Evolutionary conservation across 2,888 invertebrate species (phyloP).

Genomic region (Drosophila buzzatii): DNA sequence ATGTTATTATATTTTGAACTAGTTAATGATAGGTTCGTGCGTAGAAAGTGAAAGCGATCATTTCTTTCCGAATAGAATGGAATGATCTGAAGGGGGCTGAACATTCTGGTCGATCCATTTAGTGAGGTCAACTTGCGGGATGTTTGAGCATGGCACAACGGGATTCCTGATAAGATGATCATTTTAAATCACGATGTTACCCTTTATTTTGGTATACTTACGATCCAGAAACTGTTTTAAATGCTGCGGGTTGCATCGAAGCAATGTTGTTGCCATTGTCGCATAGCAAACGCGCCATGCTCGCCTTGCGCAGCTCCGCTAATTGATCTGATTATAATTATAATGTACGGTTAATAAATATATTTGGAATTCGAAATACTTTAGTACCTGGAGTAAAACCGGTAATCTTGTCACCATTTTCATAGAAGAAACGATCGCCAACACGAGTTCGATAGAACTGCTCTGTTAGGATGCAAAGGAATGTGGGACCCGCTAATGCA

Average conservation of each 20-base stretch:
- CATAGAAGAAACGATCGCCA: slow-evolving; percentile 95
- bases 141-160: slow-evolving; percentile 87
- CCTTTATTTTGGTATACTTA: slow-evolving; percentile 81
- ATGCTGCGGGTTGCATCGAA: slow-evolving; percentile 89
- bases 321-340: slow-evolving; percentile 87
- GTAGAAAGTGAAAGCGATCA: slow-evolving; percentile 27
- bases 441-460: slow-evolving; percentile 94
- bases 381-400: slow-evolving; percentile 88
- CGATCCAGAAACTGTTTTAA: slow-evolving; percentile 88
- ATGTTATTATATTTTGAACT: slow-evolving; percentile 71
- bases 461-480: slow-evolving; percentile 93
- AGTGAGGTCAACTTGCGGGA: slow-evolving; percentile 88
- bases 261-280: slow-evolving; percentile 91
- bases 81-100: slow-evolving; percentile 54
- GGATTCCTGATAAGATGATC: slow-evolving; percentile 86
- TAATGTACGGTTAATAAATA: background rate
- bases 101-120: slow-evolving; percentile 86
- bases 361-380: background rate
- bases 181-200: background rate
- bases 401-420: slow-evolving; percentile 88
- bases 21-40: slow-evolving; percentile 56
- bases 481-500: slow-evolving; percentile 93
- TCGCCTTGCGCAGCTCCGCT: slow-evolving; percentile 91
- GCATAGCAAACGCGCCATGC: slow-evolving; percentile 91
- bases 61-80: slow-evolving; percentile 62